Conservation (phyloP, 2,797 vertebrate genomes). For the Streptopelia turtur region DNA sequence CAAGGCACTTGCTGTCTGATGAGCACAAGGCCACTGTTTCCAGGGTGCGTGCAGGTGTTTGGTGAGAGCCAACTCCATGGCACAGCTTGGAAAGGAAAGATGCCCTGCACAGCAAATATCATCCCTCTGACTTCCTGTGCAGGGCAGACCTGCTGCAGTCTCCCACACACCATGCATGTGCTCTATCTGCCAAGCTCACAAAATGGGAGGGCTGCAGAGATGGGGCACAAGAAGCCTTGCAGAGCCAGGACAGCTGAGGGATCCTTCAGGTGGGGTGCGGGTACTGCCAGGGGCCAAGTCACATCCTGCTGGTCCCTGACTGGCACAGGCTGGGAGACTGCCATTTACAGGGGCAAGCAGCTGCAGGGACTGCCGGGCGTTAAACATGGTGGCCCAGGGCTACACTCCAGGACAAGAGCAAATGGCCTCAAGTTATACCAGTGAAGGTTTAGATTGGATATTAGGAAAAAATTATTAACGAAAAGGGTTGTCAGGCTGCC, state of each 20-base stretch:
- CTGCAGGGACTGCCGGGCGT: neutral
- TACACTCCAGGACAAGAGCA: neutral
- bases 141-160: neutral
- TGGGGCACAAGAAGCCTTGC: neutral
- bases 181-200: neutral
- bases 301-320: neutral
- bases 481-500: too few species aligned
- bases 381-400: neutral
- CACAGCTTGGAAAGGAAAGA: neutral
- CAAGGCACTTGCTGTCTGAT: fast-evolving
- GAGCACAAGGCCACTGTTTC: neutral
- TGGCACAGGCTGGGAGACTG: neutral
- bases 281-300: neutral
- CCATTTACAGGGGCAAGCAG: neutral
- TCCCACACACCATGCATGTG: neutral
- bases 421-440: too few species aligned
- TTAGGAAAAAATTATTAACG: too few species aligned
- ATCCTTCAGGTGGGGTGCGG: neutral
- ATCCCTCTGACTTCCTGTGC: neutral
- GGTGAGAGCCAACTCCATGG: neutral
- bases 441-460: too few species aligned
- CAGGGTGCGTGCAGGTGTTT: neutral
- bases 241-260: neutral
- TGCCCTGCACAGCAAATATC: neutral
- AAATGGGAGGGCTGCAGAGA: neutral